A percentile compares a stretch with the other conserved stretches of the same genome.
These are phyloP conservation scores for Anoplophora glabripennis DNA, from an alignment of 1,140 invertebrate genomes.

Conservation along the genomic window DNA sequence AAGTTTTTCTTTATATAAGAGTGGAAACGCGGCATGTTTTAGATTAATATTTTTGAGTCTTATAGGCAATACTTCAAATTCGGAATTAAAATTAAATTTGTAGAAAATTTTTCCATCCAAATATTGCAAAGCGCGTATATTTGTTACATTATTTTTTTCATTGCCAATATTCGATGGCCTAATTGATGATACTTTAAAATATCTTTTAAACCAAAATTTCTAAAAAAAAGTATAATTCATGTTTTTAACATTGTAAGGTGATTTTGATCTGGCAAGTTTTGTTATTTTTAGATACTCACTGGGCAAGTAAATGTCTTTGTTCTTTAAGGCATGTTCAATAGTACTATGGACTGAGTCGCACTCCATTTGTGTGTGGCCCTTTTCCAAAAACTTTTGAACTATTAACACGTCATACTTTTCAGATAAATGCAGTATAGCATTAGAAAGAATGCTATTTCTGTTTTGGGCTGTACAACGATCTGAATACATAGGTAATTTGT, in stretches of 20 bases:
- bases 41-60: too few relatives aligned
- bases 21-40: too few relatives aligned
- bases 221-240: slow-evolving; percentile 4
- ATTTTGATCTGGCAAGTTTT: slow-evolving; percentile 9
- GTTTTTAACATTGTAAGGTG: neutral
- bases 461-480: slow-evolving; percentile 32
- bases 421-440: slow-evolving; percentile 40
- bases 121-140: neutral
- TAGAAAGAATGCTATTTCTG: slow-evolving; percentile 41
- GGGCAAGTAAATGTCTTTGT: slow-evolving; percentile 11
- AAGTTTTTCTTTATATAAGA: too few relatives aligned
- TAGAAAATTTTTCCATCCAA: neutral
- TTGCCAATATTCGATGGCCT: neutral
- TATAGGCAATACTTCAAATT: too few relatives aligned
- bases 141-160: slow-evolving; percentile 1
- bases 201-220: slow-evolving; percentile 2
- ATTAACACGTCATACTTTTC: slow-evolving; percentile 37
- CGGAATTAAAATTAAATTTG: too few relatives aligned
- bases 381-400: slow-evolving; percentile 48
- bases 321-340: slow-evolving; percentile 26
- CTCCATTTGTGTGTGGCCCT: too few relatives aligned
- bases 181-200: slow-evolving; percentile 7
- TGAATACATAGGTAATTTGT: slow-evolving; percentile 11
- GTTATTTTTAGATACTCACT: slow-evolving; percentile 16
- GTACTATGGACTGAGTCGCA: slow-evolving; percentile 45